phyloP scores from a whole-genome alignment of 2,888 invertebrate species.

The Keiferia lycopersicella region DNA sequence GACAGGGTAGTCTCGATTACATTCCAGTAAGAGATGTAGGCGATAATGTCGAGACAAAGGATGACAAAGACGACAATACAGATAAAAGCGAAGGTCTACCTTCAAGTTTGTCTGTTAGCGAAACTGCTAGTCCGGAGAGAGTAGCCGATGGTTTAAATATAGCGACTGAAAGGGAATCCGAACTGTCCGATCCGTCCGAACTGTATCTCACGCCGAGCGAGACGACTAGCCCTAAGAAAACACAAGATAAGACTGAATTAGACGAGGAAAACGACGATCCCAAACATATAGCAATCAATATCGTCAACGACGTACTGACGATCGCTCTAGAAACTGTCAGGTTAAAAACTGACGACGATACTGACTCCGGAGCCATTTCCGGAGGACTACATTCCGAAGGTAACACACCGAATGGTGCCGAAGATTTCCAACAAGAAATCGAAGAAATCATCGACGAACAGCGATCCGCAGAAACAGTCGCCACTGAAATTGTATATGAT shows the following conservation, averaged over 20 bases:
- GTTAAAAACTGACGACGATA: constrained; percentile 70
- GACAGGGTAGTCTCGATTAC: constrained; percentile 74
- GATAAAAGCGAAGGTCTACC: constrained; percentile 77
- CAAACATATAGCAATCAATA: constrained; percentile 69
- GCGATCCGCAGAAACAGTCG: constrained; percentile 59
- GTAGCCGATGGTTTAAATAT: constrained; percentile 63
- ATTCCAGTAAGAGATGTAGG: constrained; percentile 77
- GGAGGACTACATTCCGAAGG: constrained; percentile 73
- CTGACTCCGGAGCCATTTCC: constrained; percentile 75
- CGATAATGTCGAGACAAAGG: constrained; percentile 61
- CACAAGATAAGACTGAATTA: constrained; percentile 69
- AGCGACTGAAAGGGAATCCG: constrained; percentile 79
- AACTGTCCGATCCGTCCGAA: constrained; percentile 86
- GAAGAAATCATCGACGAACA: constrained; percentile 67
- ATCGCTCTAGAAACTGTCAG: constrained; percentile 71
- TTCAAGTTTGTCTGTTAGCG: constrained; percentile 73
- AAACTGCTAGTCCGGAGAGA: constrained; percentile 74
- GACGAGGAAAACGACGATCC: constrained; percentile 64
- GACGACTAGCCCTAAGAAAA: constrained; percentile 76
- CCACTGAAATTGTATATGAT: constrained; percentile 63
- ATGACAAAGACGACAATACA: constrained; percentile 73
- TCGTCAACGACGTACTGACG: constrained; percentile 75
- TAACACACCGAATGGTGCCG: constrained; percentile 72
- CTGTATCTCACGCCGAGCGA: constrained; percentile 86
- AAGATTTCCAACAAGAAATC: constrained; percentile 71